Conservation (phyloP, 2,888 invertebrate genomes). For the Unio delphinus region DNA sequence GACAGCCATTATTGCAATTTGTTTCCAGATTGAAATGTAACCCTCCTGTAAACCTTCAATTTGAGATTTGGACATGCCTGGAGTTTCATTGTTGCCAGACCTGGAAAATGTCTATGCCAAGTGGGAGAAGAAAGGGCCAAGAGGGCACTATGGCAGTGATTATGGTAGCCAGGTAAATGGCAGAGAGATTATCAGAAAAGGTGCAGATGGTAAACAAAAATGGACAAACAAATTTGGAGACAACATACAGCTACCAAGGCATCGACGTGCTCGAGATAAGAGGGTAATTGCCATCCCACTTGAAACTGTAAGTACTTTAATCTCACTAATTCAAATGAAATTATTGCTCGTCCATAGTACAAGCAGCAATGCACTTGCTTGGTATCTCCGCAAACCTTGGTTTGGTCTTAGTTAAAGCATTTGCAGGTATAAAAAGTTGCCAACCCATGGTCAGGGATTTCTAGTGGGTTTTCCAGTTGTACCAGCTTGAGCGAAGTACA, state of each 20-base stretch:
- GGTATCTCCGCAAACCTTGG: no score
- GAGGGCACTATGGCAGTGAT: not conserved
- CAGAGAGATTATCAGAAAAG: conserved; percentile 10
- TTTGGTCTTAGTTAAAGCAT: no score
- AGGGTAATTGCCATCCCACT: conserved; percentile 17
- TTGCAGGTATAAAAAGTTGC: no score
- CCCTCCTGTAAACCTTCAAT: no score
- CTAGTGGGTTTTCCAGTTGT: no score
- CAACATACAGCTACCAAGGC: conserved; percentile 22
- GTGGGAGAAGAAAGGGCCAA: conserved; percentile 41
- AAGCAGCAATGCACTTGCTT: no score
- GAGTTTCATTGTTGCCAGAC: conserved; percentile 22
- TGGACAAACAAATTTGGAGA: conserved; percentile 47
- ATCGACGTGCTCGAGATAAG: conserved; percentile 17
- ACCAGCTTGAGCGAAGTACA: no score
- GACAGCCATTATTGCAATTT: no score
- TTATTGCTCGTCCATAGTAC: no score
- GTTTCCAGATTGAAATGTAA: no score
- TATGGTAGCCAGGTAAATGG: not conserved
- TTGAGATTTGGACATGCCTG: no score
- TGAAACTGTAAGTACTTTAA: conserved; percentile 33
- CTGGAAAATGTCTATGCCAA: conserved; percentile 43
- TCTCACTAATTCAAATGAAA: not conserved
- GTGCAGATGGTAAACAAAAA: conserved; percentile 28
- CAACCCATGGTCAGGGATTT: no score